phyloP scores from a whole-genome alignment of 2,888 invertebrate genomes.

The Apantesis nais region DNA sequence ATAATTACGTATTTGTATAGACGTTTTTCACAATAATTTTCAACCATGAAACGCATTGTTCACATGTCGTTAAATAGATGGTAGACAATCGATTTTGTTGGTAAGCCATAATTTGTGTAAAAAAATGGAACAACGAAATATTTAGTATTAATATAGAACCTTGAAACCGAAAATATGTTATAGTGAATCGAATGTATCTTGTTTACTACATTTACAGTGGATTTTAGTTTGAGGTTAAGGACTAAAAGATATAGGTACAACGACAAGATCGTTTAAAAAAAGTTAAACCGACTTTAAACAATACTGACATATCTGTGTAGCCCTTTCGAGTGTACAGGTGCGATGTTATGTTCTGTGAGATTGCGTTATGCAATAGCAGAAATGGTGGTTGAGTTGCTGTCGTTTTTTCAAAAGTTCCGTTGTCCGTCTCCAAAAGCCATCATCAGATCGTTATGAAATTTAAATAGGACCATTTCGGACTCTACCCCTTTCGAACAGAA shows the following conservation, averaged over 20 bases:
- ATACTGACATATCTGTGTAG: too few relatives aligned
- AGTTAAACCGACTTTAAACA: too few relatives aligned
- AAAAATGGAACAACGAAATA: constrained; percentile 19
- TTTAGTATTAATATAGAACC: constrained; percentile 15
- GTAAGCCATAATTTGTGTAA: constrained; percentile 26
- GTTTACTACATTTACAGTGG: background rate
- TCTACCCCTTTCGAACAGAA: too few relatives aligned
- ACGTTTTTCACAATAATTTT: constrained; percentile 52
- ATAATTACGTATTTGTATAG: constrained; percentile 56
- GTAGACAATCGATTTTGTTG: constrained; percentile 32
- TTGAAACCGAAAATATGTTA: constrained; percentile 33
- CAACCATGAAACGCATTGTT: constrained; percentile 43
- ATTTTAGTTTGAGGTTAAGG: background rate
- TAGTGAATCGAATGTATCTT: background rate
- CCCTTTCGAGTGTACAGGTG: too few relatives aligned
- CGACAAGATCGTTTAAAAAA: too few relatives aligned
- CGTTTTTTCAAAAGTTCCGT: too few relatives aligned
- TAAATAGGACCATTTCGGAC: too few relatives aligned
- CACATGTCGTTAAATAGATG: constrained; percentile 41
- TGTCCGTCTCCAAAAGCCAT: too few relatives aligned
- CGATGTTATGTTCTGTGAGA: too few relatives aligned
- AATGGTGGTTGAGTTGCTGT: too few relatives aligned
- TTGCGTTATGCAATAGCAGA: too few relatives aligned
- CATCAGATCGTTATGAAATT: too few relatives aligned
- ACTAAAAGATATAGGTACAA: background rate